Evolutionary conservation across 2,888 invertebrate genomes (phyloP).

Genomic region (Perizoma flavofasciatum): DNA sequence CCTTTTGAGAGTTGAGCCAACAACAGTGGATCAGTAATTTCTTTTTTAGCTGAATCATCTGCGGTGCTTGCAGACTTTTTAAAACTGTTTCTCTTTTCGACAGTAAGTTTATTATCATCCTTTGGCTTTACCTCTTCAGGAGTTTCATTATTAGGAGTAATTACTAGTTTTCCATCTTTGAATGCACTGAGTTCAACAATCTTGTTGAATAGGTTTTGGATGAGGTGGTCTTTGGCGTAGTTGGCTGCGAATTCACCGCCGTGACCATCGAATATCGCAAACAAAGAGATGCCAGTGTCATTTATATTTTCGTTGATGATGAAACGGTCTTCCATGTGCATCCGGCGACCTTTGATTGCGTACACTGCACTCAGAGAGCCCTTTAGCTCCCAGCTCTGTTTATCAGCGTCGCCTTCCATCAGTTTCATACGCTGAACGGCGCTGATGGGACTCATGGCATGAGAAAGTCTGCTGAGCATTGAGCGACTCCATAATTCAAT

Average conservation of each 20-base stretch:
- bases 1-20: slow-evolving; percentile 86
- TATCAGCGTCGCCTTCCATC: slow-evolving; percentile 82
- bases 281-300: slow-evolving; percentile 93
- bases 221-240: slow-evolving; percentile 94
- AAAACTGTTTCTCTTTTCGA: slow-evolving; percentile 86
- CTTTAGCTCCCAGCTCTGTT: slow-evolving; percentile 89
- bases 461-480: slow-evolving; percentile 87
- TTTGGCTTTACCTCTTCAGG: slow-evolving; percentile 71
- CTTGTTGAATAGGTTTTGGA: slow-evolving; percentile 91
- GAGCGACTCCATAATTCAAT: slow-evolving; percentile 92
- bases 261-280: slow-evolving; percentile 97
- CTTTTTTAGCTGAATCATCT: slow-evolving; percentile 82
- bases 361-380: slow-evolving; percentile 92
- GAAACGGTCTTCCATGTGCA: slow-evolving; percentile 97
- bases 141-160: slow-evolving; percentile 58
- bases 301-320: slow-evolving; percentile 94
- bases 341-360: slow-evolving; percentile 94
- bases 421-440: slow-evolving; percentile 85
- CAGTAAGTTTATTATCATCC: slow-evolving; percentile 59
- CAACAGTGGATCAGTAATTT: slow-evolving; percentile 87
- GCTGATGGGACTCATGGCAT: slow-evolving; percentile 85
- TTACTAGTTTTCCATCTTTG: slow-evolving; percentile 82
- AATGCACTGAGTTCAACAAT: slow-evolving; percentile 89
- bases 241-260: slow-evolving; percentile 98
- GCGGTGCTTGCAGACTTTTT: slow-evolving; percentile 86